Evolutionary conservation across 2,888 invertebrate species (phyloP).

Genomic region (Drosophila imparisetae): DNA sequence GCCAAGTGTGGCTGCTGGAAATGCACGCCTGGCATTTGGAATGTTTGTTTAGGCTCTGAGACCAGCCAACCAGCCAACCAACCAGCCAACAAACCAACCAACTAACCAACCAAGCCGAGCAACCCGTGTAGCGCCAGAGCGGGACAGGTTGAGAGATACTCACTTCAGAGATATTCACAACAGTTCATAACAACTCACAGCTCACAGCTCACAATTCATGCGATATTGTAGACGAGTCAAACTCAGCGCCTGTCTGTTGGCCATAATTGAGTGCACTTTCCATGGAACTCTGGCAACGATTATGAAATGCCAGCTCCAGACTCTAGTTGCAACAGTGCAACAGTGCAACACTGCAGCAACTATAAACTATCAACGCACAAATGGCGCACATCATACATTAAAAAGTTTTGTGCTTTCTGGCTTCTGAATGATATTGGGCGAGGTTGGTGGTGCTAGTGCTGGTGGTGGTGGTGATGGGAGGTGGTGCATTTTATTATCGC

Average conservation of each 20-base stretch:
- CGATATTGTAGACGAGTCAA: conserved; percentile 33
- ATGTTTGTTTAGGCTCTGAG: conserved; percentile 74
- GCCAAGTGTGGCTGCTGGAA: conserved; percentile 68
- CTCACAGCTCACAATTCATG: not conserved
- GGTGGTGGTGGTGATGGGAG: not conserved
- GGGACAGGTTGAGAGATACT: conserved; percentile 33
- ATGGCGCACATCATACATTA: conserved; percentile 71
- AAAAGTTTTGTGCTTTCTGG: conserved; percentile 18
- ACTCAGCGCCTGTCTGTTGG: conserved; percentile 78
- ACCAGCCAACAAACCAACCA: not conserved
- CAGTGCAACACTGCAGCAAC: conserved; percentile 23
- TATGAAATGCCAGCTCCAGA: conserved; percentile 67
- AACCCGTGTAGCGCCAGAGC: conserved; percentile 54
- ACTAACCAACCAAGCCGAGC: conserved; percentile 18
- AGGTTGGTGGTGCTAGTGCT: not conserved
- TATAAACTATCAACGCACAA: conserved; percentile 40
- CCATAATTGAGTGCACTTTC: conserved; percentile 82
- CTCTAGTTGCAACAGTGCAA: conserved; percentile 11
- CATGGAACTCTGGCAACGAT: conserved; percentile 79
- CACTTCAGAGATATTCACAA: conserved; percentile 49
- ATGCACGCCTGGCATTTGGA: conserved; percentile 56
- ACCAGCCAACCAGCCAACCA: not conserved
- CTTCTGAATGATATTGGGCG: conserved; percentile 27
- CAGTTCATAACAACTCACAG: not conserved
- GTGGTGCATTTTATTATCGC: conserved; percentile 57